A percentile compares a stretch with the other conserved stretches of the same genome.
Conservation (phyloP, 1,140 invertebrate genomes). For the Metopolophium dirhodum region DNA sequence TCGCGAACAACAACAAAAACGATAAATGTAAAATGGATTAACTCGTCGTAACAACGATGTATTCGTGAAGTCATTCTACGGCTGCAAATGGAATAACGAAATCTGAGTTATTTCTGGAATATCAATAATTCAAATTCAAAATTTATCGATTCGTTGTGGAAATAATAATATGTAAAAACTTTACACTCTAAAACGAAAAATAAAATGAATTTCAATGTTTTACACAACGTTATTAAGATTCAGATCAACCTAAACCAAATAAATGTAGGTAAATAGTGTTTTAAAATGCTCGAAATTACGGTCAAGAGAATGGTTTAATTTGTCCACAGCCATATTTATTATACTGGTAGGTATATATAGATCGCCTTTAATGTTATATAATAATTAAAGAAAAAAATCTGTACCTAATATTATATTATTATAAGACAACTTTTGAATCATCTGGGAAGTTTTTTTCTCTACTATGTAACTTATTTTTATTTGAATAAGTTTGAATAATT, state of each 20-base stretch:
- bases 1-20: neutral
- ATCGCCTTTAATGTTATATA: neutral
- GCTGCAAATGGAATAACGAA: neutral
- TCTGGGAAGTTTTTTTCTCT: neutral
- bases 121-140: neutral
- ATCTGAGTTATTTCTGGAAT: neutral
- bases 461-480: neutral
- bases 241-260: neutral
- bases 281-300: neutral
- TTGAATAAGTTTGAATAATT: slow-evolving; percentile 10
- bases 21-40: slow-evolving; percentile 1
- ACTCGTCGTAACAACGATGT: neutral
- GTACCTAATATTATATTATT: neutral
- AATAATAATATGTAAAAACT: neutral
- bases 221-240: neutral
- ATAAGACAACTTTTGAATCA: neutral
- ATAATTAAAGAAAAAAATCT: neutral
- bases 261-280: neutral
- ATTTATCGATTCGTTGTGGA: neutral
- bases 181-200: neutral
- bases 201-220: neutral
- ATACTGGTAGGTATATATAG: neutral
- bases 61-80: neutral
- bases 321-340: neutral
- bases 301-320: neutral